Evolutionary conservation across 2,113 vertebrate species (phyloP), one percentile per base, ranked within the genome.

Genomic region (Holacanthus passer): DNA sequence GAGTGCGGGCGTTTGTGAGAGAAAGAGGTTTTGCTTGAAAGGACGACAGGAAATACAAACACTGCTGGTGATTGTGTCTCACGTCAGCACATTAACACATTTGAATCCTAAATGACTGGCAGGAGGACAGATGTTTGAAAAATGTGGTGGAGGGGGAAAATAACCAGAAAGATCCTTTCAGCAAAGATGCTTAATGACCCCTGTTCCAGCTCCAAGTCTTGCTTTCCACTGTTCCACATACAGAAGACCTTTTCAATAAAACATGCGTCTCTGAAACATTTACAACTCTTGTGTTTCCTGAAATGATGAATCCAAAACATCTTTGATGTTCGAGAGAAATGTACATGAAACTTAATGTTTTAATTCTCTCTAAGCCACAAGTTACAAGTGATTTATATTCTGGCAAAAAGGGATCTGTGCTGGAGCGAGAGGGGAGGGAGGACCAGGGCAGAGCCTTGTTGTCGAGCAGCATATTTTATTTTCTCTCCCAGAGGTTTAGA

Each of bases 231-330:
- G 78, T 56, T 90, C 83, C 83, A 85, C 88, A 82, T 72, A 55
- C 88, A 70, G 45, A 77, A 88, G 79, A 78, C 84, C 80, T 80
- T 35, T 78, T 94, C 81, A 92, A 93, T 92, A 91, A 93, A 92
- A 85, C 92, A 94, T 91, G 87, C 55, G 0, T 81, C 82, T 83
- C 67, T 93, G 83, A 93, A 91, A 92, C 90, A 87, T 91, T 93
- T 87, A 92, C 82, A 80, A 63, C 89, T 79, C 81, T 73, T 74
- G 58, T 92, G 86, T 92, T 93, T 94, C 89, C 92, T 94, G 93
- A 93, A 94, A 92, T 81, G 88, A 94, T 88, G 53, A 92, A 86
- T 91, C 90, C 84, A 79, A 94, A 95, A 87, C 88, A 90, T 86
- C 69, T 81, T 82, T 80, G 85, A 90, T 92, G 88, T 87, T 84